Base-by-base conservation (phyloP, 2,797 vertebrate genomes). In the Vultur gryphus region DNA sequence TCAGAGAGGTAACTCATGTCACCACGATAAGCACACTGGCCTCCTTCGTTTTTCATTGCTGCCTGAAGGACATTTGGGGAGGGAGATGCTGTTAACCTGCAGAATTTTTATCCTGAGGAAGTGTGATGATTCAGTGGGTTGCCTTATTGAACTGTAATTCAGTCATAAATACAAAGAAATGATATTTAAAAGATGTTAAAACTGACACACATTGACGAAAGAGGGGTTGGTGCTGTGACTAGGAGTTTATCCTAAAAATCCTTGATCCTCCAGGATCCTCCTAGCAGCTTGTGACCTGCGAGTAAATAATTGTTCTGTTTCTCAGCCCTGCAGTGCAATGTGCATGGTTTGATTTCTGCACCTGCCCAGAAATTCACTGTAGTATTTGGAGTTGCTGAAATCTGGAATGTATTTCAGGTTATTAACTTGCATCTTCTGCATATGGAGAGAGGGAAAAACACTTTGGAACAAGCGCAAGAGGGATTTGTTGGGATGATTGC, bases 11-110 rank as follows among this genome's bases (percentile, higher is more conserved):
- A 97, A 95, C 92, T 97, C 87, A 62, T 95, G 96, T 97, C 93
- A 92, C 83, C 80, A 71, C 5, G 20, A 83, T 85, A 78, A 97
- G 90, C 84, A 89, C 88, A 67, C 87, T 79, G 79, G 82, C 89
- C 95, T 94, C 62, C 35, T 90, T 95, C 93, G 94, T 97, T 97
- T 98, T 95, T 97, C 97, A 97, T 52, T 90, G 84, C 67, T 97
- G 71, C 91, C 96, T 95, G 96, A 97, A 98, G 96, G 97, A 95
- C 87, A 41, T 90, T 78, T 91, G n/a, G 25, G 92, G 69, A 89
- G 80, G 77, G 44, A 89, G 66, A 79, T 93, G 86, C 75, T 93
- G 93, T 93, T 88, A 76, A 65, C 81, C 65, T 78, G 58, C 39
- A 91, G 86, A 95, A 90, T 96, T 95, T 97, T 85, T 95, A 93